These are phyloP conservation scores for Heliothis subflexa DNA, from an alignment of 1,140 invertebrate species.

Conservation along the genomic window DNA sequence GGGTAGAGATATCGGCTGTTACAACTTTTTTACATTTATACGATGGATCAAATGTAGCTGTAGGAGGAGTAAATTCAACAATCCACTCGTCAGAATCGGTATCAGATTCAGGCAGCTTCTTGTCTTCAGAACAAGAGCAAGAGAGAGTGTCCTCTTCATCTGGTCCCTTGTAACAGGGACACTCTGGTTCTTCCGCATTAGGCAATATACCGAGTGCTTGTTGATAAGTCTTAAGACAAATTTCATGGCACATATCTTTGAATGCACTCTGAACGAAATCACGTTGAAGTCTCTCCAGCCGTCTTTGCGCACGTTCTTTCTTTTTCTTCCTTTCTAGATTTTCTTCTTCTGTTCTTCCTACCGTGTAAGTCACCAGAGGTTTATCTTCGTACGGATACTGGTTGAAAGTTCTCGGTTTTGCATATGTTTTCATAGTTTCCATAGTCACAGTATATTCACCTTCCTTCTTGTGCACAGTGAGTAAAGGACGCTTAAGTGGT, in stretches of 20 bases:
- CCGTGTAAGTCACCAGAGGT: slow-evolving; percentile 71
- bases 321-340: slow-evolving; percentile 71
- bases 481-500: slow-evolving; percentile 71
- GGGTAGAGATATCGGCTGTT: slow-evolving; percentile 64
- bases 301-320: slow-evolving; percentile 70
- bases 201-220: slow-evolving; percentile 77
- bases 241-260: slow-evolving; percentile 77
- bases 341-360: slow-evolving; percentile 80
- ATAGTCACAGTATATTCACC: slow-evolving; percentile 79
- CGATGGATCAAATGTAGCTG: slow-evolving; percentile 72
- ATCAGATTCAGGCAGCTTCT: slow-evolving; percentile 61
- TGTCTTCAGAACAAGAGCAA: slow-evolving; percentile 76
- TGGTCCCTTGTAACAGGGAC: slow-evolving; percentile 69
- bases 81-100: slow-evolving; percentile 82
- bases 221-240: slow-evolving; percentile 81
- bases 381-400: slow-evolving; percentile 81
- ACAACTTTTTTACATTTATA: slow-evolving; percentile 71
- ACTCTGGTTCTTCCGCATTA: slow-evolving; percentile 70
- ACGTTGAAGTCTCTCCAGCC: slow-evolving; percentile 74
- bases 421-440: slow-evolving; percentile 79
- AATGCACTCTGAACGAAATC: slow-evolving; percentile 78
- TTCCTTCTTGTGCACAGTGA: slow-evolving; percentile 76
- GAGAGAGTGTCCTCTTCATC: slow-evolving; percentile 64
- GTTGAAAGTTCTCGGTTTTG: slow-evolving; percentile 70
- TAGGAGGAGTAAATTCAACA: slow-evolving; percentile 80